A percentile compares a stretch with the other conserved stretches of the same genome.
Evolutionary conservation across 2,888 invertebrate genomes (phyloP).

Genomic region (Spodoptera littoralis): DNA sequence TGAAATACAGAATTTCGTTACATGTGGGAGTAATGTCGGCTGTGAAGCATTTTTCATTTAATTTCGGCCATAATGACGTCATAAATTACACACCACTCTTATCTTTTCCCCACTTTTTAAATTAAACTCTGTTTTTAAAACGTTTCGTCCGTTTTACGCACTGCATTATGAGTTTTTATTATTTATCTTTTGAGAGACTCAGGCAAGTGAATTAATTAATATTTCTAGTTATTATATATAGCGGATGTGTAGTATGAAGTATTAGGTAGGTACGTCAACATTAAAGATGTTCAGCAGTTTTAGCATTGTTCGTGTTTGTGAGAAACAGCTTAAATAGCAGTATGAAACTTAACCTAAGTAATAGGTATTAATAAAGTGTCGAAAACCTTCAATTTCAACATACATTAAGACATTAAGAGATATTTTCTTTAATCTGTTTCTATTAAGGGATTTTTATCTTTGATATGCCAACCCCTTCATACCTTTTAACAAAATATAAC

Average conservation of each 20-base stretch:
- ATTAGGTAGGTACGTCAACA: background rate
- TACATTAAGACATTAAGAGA: too few species aligned
- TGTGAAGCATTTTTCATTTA: constrained; percentile 75
- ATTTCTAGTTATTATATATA: background rate
- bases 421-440: too few species aligned
- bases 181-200: constrained; percentile 47
- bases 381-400: too few species aligned
- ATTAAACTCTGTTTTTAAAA: constrained; percentile 73
- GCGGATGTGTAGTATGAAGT: background rate
- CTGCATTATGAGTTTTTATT: constrained; percentile 55
- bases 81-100: constrained; percentile 74
- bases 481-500: too few species aligned
- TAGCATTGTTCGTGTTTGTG: too few species aligned
- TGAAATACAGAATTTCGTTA: constrained; percentile 56
- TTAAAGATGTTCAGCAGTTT: background rate
- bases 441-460: too few species aligned
- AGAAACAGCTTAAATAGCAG: too few species aligned
- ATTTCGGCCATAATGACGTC: constrained; percentile 76
- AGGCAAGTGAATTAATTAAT: constrained; percentile 21
- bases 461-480: too few species aligned
- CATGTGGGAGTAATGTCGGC: constrained; percentile 63
- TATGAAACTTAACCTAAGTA: too few species aligned
- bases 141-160: constrained; percentile 52
- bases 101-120: constrained; percentile 77
- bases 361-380: too few species aligned